Conservation (phyloP, 2,113 vertebrate species). For the Oryzias javanicus region DNA sequence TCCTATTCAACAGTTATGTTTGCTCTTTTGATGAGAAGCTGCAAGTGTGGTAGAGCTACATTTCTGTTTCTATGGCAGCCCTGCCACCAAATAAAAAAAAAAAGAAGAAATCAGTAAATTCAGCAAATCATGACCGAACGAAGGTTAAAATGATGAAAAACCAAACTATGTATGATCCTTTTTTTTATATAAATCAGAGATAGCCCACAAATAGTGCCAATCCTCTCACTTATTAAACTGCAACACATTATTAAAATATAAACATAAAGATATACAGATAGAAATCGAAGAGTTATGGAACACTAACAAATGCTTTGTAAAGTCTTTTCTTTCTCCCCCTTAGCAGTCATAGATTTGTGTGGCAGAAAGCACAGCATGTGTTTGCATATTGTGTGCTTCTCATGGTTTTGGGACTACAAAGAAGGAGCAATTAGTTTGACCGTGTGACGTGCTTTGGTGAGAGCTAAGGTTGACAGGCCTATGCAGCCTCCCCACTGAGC, state of each 20-base stretch:
- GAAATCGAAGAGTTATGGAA: slow-evolving; percentile 1
- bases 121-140: no score
- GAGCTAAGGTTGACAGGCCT: slow-evolving; percentile 67
- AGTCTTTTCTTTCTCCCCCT: not conserved
- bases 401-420: slow-evolving; percentile 31
- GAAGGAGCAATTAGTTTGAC: slow-evolving; percentile 63
- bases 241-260: slow-evolving; percentile 25
- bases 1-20: no score
- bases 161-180: no score
- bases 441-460: slow-evolving; percentile 45
- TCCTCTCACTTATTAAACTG: no score
- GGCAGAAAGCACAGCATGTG: slow-evolving; percentile 10
- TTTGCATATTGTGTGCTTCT: slow-evolving; percentile 52
- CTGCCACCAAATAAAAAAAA: no score
- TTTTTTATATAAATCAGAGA: no score
- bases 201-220: no score
- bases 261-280: not conserved
- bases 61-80: no score
- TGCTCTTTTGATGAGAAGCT: no score
- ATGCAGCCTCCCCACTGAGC: slow-evolving; percentile 64
- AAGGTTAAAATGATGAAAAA: no score
- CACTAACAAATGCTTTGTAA: not conserved
- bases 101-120: no score
- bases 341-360: not conserved
- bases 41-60: no score